Evolutionary conservation across 2,797 vertebrate genomes (phyloP).

Genomic region (Aeoliscus strigatus): DNA sequence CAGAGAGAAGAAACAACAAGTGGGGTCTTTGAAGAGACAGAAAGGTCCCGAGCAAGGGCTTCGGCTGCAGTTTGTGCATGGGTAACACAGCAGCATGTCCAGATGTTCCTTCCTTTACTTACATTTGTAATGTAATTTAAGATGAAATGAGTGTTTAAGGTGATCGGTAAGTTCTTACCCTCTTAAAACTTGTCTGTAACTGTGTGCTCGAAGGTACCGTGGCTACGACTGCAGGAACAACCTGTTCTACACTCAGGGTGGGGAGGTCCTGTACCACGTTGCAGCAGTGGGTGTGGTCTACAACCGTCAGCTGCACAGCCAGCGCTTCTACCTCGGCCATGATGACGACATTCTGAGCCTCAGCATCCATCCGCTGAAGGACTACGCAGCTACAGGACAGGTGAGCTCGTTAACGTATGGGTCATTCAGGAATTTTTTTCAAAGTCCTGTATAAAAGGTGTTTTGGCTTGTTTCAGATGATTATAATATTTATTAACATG

Average conservation of each 20-base stretch:
- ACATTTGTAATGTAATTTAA: too few species aligned
- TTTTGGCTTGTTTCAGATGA: too few species aligned
- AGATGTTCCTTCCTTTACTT: too few species aligned
- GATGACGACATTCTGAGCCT: constrained; percentile 97
- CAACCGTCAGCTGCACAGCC: constrained; percentile 95
- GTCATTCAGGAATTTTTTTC: too few species aligned
- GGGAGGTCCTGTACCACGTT: constrained; percentile 97
- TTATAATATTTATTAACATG: too few species aligned
- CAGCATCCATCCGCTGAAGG: constrained; percentile 93
- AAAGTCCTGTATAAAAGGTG: background rate
- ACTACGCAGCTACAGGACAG: constrained; percentile 97
- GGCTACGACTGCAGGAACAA: constrained; percentile 73
- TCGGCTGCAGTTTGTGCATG: constrained; percentile 95
- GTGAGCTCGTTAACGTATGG: too few species aligned
- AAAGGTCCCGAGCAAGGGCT: constrained; percentile 84
- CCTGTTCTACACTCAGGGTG: constrained; percentile 96
- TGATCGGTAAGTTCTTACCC: too few species aligned
- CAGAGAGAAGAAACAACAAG: constrained; percentile 88
- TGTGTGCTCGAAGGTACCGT: constrained; percentile 63
- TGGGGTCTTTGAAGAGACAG: constrained; percentile 89
- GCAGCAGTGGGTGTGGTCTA: constrained; percentile 95
- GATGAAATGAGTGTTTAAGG: too few species aligned
- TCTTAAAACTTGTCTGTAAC: background rate
- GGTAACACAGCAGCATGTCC: constrained; percentile 75
- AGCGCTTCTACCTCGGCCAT: constrained; percentile 95